Conservation (phyloP, 2,797 vertebrate species). For the Alauda arvensis region DNA sequence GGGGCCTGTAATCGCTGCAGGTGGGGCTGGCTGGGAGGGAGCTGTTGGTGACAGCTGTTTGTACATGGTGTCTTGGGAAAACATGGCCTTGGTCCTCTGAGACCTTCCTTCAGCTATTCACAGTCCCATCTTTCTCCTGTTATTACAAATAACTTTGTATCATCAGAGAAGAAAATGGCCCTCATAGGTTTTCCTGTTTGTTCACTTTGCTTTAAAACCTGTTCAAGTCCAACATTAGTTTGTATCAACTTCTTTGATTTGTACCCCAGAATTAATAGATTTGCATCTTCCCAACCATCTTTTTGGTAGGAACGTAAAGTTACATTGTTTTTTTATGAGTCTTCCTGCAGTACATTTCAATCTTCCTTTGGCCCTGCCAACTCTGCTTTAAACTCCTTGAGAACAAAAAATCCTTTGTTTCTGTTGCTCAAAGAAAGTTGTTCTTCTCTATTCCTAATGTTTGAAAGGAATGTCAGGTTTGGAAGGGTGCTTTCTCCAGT, state of each 20-base stretch:
- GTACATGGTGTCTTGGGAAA: neutral
- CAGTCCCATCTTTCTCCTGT: neutral
- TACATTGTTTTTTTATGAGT: neutral
- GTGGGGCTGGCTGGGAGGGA: neutral
- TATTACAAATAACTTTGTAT: neutral
- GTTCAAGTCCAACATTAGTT: neutral
- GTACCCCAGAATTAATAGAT: neutral
- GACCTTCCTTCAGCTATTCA: neutral
- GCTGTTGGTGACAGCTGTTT: neutral
- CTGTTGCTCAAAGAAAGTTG: neutral
- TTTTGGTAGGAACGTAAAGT: neutral
- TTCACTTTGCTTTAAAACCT: neutral
- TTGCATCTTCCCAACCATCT: neutral
- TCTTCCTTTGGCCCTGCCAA: neutral
- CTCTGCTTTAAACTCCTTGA: neutral
- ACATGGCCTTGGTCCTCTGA: rapidly evolving
- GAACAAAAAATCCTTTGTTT: neutral
- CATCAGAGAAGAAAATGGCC: neutral
- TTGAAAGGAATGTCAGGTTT: neutral
- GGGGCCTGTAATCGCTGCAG: rapidly evolving
- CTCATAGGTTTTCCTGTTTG: neutral
- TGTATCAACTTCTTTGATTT: neutral
- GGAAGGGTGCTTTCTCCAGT: neutral
- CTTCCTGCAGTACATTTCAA: neutral
- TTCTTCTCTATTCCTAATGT: neutral